These are phyloP conservation scores for Apogon talboti DNA, from an alignment of 2,797 vertebrate genomes.

Conservation along the genomic window DNA sequence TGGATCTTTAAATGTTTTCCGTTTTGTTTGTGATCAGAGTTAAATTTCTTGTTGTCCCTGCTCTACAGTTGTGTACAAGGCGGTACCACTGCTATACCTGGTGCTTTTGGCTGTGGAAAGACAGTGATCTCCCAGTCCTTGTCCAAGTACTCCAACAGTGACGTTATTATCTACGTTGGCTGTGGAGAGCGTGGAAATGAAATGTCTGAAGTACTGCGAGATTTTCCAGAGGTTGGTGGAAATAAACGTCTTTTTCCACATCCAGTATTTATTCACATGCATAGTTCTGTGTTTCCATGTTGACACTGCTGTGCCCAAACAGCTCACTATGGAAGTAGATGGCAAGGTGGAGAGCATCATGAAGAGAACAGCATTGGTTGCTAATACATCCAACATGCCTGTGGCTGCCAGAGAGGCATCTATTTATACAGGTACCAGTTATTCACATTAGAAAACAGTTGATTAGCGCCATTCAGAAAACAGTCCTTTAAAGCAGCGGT, in stretches of 20 bases:
- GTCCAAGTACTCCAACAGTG: slow-evolving; percentile 98
- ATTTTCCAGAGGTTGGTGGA: slow-evolving; percentile 85
- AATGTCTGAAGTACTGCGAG: slow-evolving; percentile 98
- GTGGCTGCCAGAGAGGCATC: slow-evolving; percentile 98
- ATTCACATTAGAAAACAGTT: background rate
- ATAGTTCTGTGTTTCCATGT: background rate
- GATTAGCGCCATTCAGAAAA: no score
- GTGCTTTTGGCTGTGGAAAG: slow-evolving; percentile 98
- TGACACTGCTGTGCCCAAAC: slow-evolving; percentile 25
- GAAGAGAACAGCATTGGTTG: slow-evolving; percentile 98
- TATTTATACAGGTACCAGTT: slow-evolving; percentile 92
- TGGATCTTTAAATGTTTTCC: background rate
- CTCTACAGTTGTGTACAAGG: slow-evolving; percentile 94
- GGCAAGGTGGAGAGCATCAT: slow-evolving; percentile 97
- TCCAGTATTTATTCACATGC: background rate
- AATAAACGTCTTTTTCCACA: no score
- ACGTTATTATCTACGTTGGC: slow-evolving; percentile 97
- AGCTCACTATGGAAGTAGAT: slow-evolving; percentile 99
- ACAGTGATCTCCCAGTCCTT: slow-evolving; percentile 98
- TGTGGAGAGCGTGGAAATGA: slow-evolving; percentile 98
- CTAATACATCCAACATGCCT: slow-evolving; percentile 99
- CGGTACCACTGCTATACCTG: slow-evolving; percentile 97
- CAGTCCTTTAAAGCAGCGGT: no score
- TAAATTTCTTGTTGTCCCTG: background rate
- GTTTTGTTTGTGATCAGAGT: slow-evolving; percentile 2